Base-by-base conservation (phyloP, 92 coral and sea anemone species). In the Bergia puertoricense region DNA sequence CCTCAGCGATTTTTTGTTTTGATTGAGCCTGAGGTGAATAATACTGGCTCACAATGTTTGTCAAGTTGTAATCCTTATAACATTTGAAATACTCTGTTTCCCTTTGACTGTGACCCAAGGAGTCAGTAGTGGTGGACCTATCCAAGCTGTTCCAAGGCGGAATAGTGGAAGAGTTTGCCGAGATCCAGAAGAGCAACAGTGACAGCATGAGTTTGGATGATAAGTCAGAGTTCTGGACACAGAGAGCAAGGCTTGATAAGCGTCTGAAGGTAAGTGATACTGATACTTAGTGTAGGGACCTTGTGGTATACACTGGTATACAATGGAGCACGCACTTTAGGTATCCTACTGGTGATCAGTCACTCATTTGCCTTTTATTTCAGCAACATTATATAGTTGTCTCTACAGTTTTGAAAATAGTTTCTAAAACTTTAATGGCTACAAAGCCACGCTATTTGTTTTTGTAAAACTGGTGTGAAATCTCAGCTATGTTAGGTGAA, bases 151-250 rank as follows among this genome's bases (percentile, higher is more conserved):
- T 95, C 85, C 94, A 93, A 76, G 89, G 92, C 72, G 89, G 89
- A 85, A 82, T 93, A 37, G 48, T 89, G 81, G 94, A 94, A 67
- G 98, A 94, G 86, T 96, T 96, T 79, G 62, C 91, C 23, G 93
- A 88, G 56, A 92, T 96, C 59, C 91, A 93, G 92, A 92, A 88
- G 38, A 88, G 92, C 85, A 95, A 91, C 67, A 80, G 84, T 42
- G 94, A 92, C 85, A 93, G 95, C 72, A 91, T 92, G 92, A 88
- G 75, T 1, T 50, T 93, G 54, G 88, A 88, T 66, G 91, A 77
- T 75, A 89, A 90, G 6, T 79, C 90, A 51, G 98, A 96, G 89
- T 96, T 98, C 96, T 94, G 94, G 92, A 90, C 92, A 45, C 89
- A 86, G 78, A 92, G 97, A 78, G 91, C 94, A 22, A 94, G 80